phyloP scores from a whole-genome alignment of 2,797 vertebrate genomes.

The Hydrolagus colliei region DNA sequence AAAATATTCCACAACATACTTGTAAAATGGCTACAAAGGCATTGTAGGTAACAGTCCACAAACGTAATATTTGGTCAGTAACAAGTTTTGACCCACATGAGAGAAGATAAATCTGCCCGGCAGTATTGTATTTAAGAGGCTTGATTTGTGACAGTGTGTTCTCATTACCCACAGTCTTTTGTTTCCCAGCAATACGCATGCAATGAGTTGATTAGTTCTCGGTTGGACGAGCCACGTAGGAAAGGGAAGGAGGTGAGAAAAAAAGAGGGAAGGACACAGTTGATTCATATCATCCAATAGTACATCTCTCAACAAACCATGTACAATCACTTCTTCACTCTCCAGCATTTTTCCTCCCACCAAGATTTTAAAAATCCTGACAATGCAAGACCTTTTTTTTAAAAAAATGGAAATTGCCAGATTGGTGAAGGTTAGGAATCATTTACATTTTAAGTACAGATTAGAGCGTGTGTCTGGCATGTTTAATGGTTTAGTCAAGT shows the following conservation, averaged over 20 bases:
- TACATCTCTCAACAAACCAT: neutral
- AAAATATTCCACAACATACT: slow-evolving; percentile 22
- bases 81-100: slow-evolving; percentile 17
- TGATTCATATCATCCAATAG: neutral
- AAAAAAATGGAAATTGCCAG: neutral
- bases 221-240: too few species aligned
- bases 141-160: neutral
- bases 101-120: neutral
- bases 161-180: neutral
- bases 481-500: slow-evolving; percentile 5
- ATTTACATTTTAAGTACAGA: slow-evolving; percentile 18
- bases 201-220: neutral
- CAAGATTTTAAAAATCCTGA: neutral
- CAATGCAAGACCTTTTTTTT: neutral
- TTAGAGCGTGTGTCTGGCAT: neutral
- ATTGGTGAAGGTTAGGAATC: slow-evolving; percentile 21
- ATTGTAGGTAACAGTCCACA: slow-evolving; percentile 29
- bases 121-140: neutral
- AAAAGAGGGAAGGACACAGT: neutral
- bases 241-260: too few species aligned
- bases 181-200: neutral
- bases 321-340: neutral
- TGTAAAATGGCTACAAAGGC: neutral
- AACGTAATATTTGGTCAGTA: slow-evolving; percentile 22
- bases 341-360: neutral